Base-by-base conservation (phyloP, 2,888 invertebrate genomes). In the Drosophila birchii region DNA sequence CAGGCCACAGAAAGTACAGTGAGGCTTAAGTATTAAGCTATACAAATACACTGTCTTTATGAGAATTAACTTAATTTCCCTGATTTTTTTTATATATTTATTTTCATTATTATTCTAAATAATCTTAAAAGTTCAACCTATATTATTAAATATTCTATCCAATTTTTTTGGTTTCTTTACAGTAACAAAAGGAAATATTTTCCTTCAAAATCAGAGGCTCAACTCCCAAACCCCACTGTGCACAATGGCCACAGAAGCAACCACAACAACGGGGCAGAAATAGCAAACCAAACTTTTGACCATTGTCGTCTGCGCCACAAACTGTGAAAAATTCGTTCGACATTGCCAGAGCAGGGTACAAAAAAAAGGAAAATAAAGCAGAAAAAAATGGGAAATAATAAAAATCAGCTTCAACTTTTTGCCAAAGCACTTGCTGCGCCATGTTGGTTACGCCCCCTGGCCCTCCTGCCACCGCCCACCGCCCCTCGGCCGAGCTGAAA, bases 311-410 rank as follows among this genome's bases (percentile, higher is more conserved):
- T 49, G 39, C n/a, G 68, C 56, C 69, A 51, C 72, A 76, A 71
- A 78, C 87, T 87, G 84, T 85, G 78, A 85, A 84, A 84, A 87
- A 84, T 84, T 78, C 83, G 88, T 87, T 84, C 88, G 82, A 84
- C 84, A 87, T 85, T 78, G 12, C 14, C 45, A 26, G 39, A 79
- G 70, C 63, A 76, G 75, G 26, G 54, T n/a, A 34, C 26, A 55
- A 39, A 68, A 47, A 36, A 9, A 26, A 16, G 36, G 36, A 66
- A 56, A 55, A 14, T 32, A 49, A 38, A 20, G 51, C 20, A n/a
- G 43, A 71, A 69, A 69, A 71, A 69, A 61, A 45, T 58, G 70
- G 44, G 67, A 63, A 76, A 75, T 75, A 69, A 75, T 73, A 84
- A 84, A 83, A 85, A 85, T 87, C 80, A 67, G 79, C 82, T 72